A percentile compares a stretch with the other conserved stretches of the same genome.
These are phyloP conservation scores for Scaptomyza cyrtandrae DNA, from an alignment of 2,888 invertebrate species.

Conservation along the genomic window DNA sequence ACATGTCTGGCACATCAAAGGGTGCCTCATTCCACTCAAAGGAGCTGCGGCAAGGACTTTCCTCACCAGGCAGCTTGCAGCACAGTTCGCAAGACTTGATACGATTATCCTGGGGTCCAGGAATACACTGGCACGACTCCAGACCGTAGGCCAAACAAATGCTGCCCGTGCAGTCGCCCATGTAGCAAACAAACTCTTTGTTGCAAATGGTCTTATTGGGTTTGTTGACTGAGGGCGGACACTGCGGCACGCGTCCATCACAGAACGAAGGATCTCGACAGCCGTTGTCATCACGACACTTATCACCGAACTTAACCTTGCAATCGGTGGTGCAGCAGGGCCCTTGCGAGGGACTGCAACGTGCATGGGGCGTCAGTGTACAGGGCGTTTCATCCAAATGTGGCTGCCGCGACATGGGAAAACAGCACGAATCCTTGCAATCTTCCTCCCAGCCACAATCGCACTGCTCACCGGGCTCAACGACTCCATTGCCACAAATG, in stretches of 20 bases:
- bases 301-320: slow-evolving; percentile 92
- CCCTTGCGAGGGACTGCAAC: slow-evolving; percentile 88
- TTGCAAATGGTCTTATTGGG: slow-evolving; percentile 98
- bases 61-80: slow-evolving; percentile 93
- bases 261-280: slow-evolving; percentile 97
- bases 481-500: slow-evolving; percentile 99
- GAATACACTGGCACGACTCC: slow-evolving; percentile 97
- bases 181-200: slow-evolving; percentile 98
- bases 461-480: slow-evolving; percentile 98
- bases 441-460: slow-evolving; percentile 99
- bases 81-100: slow-evolving; percentile 97
- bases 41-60: slow-evolving; percentile 93
- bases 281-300: slow-evolving; percentile 96
- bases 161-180: slow-evolving; percentile 98
- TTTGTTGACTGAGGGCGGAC: slow-evolving; percentile 96
- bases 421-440: slow-evolving; percentile 96
- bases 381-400: slow-evolving; percentile 93
- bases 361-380: slow-evolving; percentile 89
- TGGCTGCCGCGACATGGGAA: slow-evolving; percentile 93
- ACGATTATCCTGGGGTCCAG: slow-evolving; percentile 90
- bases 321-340: slow-evolving; percentile 97
- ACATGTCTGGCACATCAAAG: slow-evolving; percentile 96
- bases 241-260: slow-evolving; percentile 94
- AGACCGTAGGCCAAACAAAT: slow-evolving; percentile 98
- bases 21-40: slow-evolving; percentile 95